Percentiles rank a stretch among this genome's conserved stretches.
These are phyloP conservation scores for Carassius gibelio DNA, from an alignment of 2,113 vertebrate genomes.

Conservation along the genomic window DNA sequence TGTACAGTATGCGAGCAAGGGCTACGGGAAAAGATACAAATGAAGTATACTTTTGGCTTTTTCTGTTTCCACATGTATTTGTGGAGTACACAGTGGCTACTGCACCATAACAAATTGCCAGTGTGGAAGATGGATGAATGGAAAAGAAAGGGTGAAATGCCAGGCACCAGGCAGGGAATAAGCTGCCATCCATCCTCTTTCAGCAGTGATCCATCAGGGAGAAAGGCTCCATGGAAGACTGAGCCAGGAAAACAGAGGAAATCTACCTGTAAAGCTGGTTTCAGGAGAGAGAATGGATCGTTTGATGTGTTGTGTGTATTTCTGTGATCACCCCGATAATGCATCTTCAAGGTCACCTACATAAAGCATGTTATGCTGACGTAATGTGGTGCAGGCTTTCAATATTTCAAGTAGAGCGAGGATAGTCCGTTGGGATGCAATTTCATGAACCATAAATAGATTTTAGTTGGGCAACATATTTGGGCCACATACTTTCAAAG, in stretches of 20 bases:
- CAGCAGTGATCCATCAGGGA: slow-evolving; percentile 68
- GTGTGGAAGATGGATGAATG: slow-evolving; percentile 64
- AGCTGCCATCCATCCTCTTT: slow-evolving; percentile 63
- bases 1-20: background rate
- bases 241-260: slow-evolving; percentile 59
- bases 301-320: slow-evolving; percentile 41
- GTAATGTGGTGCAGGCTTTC: background rate
- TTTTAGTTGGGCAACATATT: background rate
- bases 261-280: slow-evolving; percentile 49
- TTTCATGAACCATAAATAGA: background rate
- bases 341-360: slow-evolving; percentile 57
- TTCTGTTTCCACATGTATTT: slow-evolving; percentile 32
- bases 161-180: slow-evolving; percentile 49
- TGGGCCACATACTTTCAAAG: slow-evolving; percentile 8
- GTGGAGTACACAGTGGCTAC: slow-evolving; percentile 29
- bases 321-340: slow-evolving; percentile 28
- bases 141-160: slow-evolving; percentile 62
- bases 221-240: slow-evolving; percentile 64
- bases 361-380: slow-evolving; percentile 15
- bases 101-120: slow-evolving; percentile 60
- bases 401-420: slow-evolving; percentile 42
- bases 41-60: background rate
- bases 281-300: slow-evolving; percentile 55
- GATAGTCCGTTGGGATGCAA: background rate
- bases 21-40: background rate